These are phyloP conservation scores for Labia minor DNA, from an alignment of 2,888 invertebrate species.

Conservation along the genomic window DNA sequence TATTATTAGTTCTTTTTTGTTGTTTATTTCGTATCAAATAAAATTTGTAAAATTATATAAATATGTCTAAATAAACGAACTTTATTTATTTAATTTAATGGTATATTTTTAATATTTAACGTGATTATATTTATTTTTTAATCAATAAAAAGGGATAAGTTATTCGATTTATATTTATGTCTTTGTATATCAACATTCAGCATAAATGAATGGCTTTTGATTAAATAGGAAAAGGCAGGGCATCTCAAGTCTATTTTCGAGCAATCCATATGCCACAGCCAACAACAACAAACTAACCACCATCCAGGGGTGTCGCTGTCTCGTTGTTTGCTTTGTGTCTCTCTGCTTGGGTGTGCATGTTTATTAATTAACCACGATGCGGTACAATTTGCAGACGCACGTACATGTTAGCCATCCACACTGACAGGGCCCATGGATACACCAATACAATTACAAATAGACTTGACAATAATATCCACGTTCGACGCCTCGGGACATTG, in stretches of 20 bases:
- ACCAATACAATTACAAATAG: not conserved
- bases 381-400: constrained; percentile 7
- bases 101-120: too few relatives aligned
- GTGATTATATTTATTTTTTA: too few relatives aligned
- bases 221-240: too few relatives aligned
- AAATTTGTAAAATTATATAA: too few relatives aligned
- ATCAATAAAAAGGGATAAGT: too few relatives aligned
- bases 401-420: not conserved
- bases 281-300: constrained; percentile 3
- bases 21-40: too few relatives aligned
- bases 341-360: not conserved
- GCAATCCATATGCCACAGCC: constrained; percentile 1
- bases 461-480: constrained; percentile 7
- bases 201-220: too few relatives aligned
- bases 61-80: too few relatives aligned
- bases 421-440: not conserved
- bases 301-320: not conserved
- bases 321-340: not conserved
- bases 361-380: constrained; percentile 8
- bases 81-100: too few relatives aligned
- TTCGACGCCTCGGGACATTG: not conserved
- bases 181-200: too few relatives aligned
- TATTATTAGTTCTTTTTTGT: too few relatives aligned
- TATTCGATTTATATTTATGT: too few relatives aligned
- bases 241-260: not conserved